phyloP scores from a whole-genome alignment of 2,888 invertebrate species.

The Schizaphis graminum region DNA sequence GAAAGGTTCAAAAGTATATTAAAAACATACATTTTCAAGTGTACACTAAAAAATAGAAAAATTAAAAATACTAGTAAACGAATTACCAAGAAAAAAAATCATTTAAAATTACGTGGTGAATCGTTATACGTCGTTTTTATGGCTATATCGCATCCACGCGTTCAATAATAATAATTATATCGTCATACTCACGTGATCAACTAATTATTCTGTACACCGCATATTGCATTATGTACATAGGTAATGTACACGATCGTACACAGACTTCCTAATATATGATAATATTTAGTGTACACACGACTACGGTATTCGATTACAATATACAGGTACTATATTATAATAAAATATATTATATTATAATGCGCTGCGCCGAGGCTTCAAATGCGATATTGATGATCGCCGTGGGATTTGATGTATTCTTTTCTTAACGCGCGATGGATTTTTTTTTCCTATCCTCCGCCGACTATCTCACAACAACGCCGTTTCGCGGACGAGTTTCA shows the following conservation, averaged over 20 bases:
- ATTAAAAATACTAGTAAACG: not conserved
- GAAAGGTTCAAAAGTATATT: not conserved
- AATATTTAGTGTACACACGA: not conserved
- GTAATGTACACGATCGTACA: not conserved
- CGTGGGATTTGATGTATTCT: slow-evolving; percentile 6
- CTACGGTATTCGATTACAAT: not conserved
- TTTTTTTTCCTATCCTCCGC: not conserved
- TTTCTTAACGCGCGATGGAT: not conserved
- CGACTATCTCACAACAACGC: not conserved
- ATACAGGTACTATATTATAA: not conserved
- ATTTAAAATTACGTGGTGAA: not conserved
- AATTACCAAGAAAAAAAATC: not conserved
- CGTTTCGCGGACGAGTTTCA: not conserved
- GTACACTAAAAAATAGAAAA: not conserved
- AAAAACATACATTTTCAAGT: not conserved
- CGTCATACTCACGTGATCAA: not conserved
- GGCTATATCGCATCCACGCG: not conserved
- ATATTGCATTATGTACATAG: not conserved
- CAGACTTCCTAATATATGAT: not conserved
- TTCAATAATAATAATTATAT: not conserved
- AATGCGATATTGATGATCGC: slow-evolving; percentile 35
- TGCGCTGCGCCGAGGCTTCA: not conserved
- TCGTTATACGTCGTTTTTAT: not conserved
- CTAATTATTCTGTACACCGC: not conserved
- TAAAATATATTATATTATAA: not conserved